These are phyloP conservation scores for Pan paniscus DNA, from an alignment of 2,113 vertebrate species.

Conservation along the genomic window DNA sequence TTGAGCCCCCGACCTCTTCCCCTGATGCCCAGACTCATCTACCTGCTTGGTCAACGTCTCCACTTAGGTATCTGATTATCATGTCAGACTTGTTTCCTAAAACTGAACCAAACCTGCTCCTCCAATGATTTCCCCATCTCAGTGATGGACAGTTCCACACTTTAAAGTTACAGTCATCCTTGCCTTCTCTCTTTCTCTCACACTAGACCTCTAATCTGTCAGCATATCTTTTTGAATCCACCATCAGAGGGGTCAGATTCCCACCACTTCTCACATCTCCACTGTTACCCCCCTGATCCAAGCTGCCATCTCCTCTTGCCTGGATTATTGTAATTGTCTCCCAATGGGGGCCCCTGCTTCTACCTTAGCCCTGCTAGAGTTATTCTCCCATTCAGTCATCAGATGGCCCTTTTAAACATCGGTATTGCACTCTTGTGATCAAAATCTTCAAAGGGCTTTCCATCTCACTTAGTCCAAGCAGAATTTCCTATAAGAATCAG, in stretches of 20 bases:
- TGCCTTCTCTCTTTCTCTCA: not conserved
- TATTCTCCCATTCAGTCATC: not conserved
- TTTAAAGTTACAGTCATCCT: not conserved
- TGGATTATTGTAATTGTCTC: not conserved
- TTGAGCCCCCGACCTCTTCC: not conserved
- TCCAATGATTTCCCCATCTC: not conserved
- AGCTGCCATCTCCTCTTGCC: not conserved
- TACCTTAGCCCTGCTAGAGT: not conserved
- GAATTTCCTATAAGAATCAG: not conserved
- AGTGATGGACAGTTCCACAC: not conserved
- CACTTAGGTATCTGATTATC: not conserved
- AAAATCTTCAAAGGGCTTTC: slow-evolving; percentile 31
- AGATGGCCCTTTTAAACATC: slow-evolving; percentile 29
- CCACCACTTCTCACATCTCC: not conserved
- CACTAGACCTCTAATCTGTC: not conserved
- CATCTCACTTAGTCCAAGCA: not conserved
- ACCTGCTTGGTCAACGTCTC: not conserved
- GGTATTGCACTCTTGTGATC: not conserved
- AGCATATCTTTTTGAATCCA: not conserved
- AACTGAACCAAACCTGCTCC: not conserved
- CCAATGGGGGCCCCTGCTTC: not conserved
- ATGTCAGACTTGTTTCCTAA: not conserved
- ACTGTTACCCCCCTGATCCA: not conserved
- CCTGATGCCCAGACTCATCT: not conserved
- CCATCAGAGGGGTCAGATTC: not conserved